These are phyloP conservation scores for Piezodorus guildinii DNA, from an alignment of 1,140 invertebrate species.

Conservation along the genomic window DNA sequence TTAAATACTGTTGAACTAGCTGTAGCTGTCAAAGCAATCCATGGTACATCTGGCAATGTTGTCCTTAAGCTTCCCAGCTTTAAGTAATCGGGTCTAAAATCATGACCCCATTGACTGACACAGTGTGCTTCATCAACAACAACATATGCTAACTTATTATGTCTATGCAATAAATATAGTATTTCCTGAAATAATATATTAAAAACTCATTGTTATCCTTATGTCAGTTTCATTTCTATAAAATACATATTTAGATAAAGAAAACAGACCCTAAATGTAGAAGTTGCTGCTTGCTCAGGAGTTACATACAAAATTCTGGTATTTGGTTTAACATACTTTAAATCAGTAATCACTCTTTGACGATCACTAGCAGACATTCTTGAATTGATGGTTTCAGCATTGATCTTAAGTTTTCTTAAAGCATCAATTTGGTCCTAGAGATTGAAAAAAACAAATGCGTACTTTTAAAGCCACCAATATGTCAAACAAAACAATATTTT, in stretches of 20 bases:
- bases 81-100: constrained; percentile 90
- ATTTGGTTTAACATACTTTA: constrained; percentile 52
- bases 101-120: constrained; percentile 96
- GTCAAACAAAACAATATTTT: background rate
- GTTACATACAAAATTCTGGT: constrained; percentile 84
- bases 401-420: constrained; percentile 50
- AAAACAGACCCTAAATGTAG: constrained; percentile 48
- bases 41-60: constrained; percentile 58
- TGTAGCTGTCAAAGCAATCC: constrained; percentile 91
- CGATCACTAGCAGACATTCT: constrained; percentile 64
- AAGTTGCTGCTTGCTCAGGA: constrained; percentile 76
- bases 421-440: constrained; percentile 41
- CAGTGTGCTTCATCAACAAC: constrained; percentile 95
- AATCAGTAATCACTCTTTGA: constrained; percentile 58
- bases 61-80: constrained; percentile 51
- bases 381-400: constrained; percentile 77
- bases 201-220: constrained; percentile 2
- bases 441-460: constrained; percentile 16
- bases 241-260: too few relatives aligned
- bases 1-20: constrained; percentile 40
- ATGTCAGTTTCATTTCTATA: too few relatives aligned
- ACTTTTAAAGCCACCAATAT: background rate
- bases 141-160: constrained; percentile 45
- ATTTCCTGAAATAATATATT: constrained; percentile 30
- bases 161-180: constrained; percentile 37